Evolutionary conservation across 2,797 vertebrate genomes (phyloP), one percentile per base, ranked within the genome.

Genomic region (Fistularia tabacaria): DNA sequence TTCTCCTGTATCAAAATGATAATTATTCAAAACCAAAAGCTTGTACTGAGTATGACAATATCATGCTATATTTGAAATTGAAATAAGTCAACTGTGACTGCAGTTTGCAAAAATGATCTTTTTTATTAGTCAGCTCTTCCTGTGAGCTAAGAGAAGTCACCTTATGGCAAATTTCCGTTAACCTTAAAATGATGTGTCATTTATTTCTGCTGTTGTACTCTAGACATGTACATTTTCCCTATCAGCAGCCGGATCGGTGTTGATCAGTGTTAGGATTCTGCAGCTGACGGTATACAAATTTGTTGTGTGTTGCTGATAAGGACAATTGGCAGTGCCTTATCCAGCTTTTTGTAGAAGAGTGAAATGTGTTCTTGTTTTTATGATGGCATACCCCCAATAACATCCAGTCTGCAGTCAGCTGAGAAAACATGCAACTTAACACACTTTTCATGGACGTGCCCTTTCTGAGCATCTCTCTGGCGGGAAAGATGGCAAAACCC

Each of bases 331-430:
- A 59, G 38, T 44, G 65, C 62, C 47, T 48, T 61, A 62, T 74
- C 74, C 83, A 81, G 75, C 74, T 86, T 78, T 77, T 80, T 74
- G 53, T 70, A 66, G 57, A 72, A 67, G 48, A 66, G 57, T 48
- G 51, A 72, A 71, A 74, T 73, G 54, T 74, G 66, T 72, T 74
- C 71, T 80, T 76, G 63, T 73, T 66, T n/a, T 76, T 54, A 53
- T 15, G 58, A 63, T 68, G 64, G 81, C 67, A 69, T 59, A 66
- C 71, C 66, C 25, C 25, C 25, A 25, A 25, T 25, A 25, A 25
- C 25, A 25, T 25, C 25, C 25, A 2, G 2, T 5, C 25, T 5
- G 25, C 25, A 3, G 25, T 25, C 25, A 25, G 25, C 25, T 25
- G 25, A 5, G 25, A 25, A 25, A 2, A 25, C 25, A 25, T 3